Conservation (phyloP, 64 coral and sea anemone species). For the Cladopsammia gracilis region DNA sequence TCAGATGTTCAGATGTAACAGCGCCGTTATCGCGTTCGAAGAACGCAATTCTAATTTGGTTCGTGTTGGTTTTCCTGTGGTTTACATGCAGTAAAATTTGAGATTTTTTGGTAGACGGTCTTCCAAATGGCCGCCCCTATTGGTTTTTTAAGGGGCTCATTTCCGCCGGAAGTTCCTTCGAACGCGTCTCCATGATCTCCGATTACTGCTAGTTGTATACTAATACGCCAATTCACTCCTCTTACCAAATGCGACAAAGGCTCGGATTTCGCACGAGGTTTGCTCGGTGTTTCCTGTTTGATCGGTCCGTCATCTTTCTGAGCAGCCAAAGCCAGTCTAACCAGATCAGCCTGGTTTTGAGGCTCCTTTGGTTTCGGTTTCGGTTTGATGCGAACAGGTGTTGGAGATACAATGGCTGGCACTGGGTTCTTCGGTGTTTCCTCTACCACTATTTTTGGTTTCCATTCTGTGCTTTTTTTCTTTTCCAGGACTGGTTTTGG, state of each 20-base stretch:
- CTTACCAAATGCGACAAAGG: neutral
- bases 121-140: no score
- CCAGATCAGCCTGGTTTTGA: slow-evolving; percentile 48
- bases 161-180: no score
- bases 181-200: no score
- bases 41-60: no score
- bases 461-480: slow-evolving; percentile 24
- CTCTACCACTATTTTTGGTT: neutral
- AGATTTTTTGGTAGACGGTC: no score
- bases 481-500: neutral
- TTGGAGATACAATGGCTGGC: neutral
- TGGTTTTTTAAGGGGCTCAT: no score
- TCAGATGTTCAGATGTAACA: neutral
- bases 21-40: no score
- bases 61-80: no score
- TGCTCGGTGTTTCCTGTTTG: neutral
- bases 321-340: slow-evolving; percentile 12
- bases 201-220: no score
- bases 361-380: slow-evolving; percentile 1
- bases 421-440: neutral
- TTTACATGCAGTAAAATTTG: no score
- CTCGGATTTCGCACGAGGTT: neutral
- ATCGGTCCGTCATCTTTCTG: slow-evolving; percentile 14
- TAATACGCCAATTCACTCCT: no score
- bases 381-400: neutral